These are phyloP conservation scores for Sinohyriopsis cumingii DNA, from an alignment of 2,888 invertebrate species.

Conservation along the genomic window DNA sequence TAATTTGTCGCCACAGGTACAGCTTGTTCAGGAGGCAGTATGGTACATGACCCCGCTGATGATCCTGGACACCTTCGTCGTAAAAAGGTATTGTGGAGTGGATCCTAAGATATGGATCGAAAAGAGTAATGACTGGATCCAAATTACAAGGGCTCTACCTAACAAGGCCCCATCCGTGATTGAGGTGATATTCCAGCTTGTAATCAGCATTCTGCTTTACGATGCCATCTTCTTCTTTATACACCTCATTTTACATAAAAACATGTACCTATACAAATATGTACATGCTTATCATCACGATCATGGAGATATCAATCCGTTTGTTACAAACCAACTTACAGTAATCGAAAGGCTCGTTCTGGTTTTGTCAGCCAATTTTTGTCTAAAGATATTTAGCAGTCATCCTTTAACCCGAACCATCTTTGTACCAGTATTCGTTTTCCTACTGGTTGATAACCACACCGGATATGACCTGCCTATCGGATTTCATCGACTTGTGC, in stretches of 20 bases:
- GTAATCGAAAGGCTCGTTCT: slow-evolving; percentile 52
- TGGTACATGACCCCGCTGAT: slow-evolving; percentile 56
- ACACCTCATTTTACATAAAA: slow-evolving; percentile 56
- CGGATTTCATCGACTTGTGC: slow-evolving; percentile 57
- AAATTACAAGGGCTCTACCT: slow-evolving; percentile 57
- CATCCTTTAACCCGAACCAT: slow-evolving; percentile 61
- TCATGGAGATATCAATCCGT: slow-evolving; percentile 54
- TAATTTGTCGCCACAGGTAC: slow-evolving; percentile 16
- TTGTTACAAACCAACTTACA: slow-evolving; percentile 62
- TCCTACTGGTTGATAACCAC: slow-evolving; percentile 60
- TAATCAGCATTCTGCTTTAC: slow-evolving; percentile 52
- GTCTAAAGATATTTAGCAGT: slow-evolving; percentile 51
- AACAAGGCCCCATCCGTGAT: slow-evolving; percentile 42
- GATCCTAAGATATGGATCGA: slow-evolving; percentile 42
- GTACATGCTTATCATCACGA: slow-evolving; percentile 63
- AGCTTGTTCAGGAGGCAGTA: slow-evolving; percentile 38
- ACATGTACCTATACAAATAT: slow-evolving; percentile 52
- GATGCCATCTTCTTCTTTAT: slow-evolving; percentile 58
- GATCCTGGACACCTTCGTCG: slow-evolving; percentile 56
- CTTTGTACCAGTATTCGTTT: slow-evolving; percentile 60
- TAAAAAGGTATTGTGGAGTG: slow-evolving; percentile 58
- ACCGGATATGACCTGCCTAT: slow-evolving; percentile 65
- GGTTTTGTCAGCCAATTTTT: slow-evolving; percentile 59
- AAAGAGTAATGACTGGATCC: slow-evolving; percentile 46
- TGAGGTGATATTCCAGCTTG: slow-evolving; percentile 43